These are phyloP conservation scores for Popillia japonica DNA, from an alignment of 1,140 invertebrate genomes.

Conservation along the genomic window DNA sequence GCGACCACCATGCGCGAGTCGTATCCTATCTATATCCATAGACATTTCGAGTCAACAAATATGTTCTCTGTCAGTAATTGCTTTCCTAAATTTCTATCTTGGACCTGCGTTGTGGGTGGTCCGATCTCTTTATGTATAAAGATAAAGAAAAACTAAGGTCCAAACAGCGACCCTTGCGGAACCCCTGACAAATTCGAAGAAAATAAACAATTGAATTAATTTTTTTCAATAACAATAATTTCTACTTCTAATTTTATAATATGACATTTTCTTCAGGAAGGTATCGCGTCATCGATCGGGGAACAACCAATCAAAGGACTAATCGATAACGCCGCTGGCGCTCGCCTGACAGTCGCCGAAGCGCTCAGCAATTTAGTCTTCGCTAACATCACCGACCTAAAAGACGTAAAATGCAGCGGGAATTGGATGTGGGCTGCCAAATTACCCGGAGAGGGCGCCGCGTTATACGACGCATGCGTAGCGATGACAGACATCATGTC, in stretches of 20 bases:
- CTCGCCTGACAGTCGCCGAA: slow-evolving; percentile 93
- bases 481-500: slow-evolving; percentile 90
- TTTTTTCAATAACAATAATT: background rate
- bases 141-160: no score
- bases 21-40: no score
- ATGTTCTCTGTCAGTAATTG: no score
- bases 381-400: slow-evolving; percentile 82
- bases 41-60: no score
- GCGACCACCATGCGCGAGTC: no score
- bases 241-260: no score
- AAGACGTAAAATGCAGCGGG: slow-evolving; percentile 95
- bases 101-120: no score
- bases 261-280: slow-evolving; percentile 65
- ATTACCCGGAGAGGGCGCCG: slow-evolving; percentile 87
- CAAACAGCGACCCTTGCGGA: no score
- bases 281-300: slow-evolving; percentile 93
- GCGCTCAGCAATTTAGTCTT: slow-evolving; percentile 96
- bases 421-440: slow-evolving; percentile 99
- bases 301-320: slow-evolving; percentile 96
- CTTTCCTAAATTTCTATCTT: no score
- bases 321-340: slow-evolving; percentile 81
- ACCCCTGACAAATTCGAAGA: no score
- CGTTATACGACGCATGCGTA: slow-evolving; percentile 84
- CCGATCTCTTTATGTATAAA: no score
- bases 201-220: background rate